These are phyloP conservation scores for Tiliacea aurago DNA, from an alignment of 2,888 invertebrate genomes.

Conservation along the genomic window DNA sequence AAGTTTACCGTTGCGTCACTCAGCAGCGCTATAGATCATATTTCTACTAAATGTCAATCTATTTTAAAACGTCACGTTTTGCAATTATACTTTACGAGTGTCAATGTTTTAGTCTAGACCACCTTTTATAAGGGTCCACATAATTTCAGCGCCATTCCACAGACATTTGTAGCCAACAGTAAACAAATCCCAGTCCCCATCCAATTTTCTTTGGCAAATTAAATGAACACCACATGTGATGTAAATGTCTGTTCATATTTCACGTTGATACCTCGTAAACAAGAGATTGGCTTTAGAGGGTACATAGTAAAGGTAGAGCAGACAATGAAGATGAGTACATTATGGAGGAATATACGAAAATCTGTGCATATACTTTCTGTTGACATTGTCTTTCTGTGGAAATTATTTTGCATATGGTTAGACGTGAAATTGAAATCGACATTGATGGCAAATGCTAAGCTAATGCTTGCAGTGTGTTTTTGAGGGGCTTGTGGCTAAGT, in stretches of 20 bases:
- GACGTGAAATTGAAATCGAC: background rate
- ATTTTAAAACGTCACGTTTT: background rate
- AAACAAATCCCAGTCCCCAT: constrained; percentile 19
- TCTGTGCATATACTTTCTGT: background rate
- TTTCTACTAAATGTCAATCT: background rate
- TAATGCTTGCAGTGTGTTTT: background rate
- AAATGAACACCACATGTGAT: constrained; percentile 26
- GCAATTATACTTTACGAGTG: background rate
- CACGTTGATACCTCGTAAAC: constrained; percentile 44
- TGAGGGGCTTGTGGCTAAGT: too few species aligned
- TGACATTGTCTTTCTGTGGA: background rate
- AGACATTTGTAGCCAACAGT: constrained; percentile 7
- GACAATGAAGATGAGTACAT: background rate
- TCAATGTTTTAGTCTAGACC: background rate
- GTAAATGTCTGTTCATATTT: constrained; percentile 36
- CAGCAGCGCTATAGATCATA: background rate
- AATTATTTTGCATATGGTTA: background rate
- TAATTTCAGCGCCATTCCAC: background rate
- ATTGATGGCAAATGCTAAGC: too few species aligned
- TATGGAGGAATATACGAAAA: background rate
- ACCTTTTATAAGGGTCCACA: background rate
- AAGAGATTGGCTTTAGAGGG: constrained; percentile 18
- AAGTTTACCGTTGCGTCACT: background rate
- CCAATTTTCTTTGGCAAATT: constrained; percentile 54
- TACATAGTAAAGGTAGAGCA: background rate